phyloP scores from a whole-genome alignment of 2,888 invertebrate genomes.

The Lepidochrysops patricia region DNA sequence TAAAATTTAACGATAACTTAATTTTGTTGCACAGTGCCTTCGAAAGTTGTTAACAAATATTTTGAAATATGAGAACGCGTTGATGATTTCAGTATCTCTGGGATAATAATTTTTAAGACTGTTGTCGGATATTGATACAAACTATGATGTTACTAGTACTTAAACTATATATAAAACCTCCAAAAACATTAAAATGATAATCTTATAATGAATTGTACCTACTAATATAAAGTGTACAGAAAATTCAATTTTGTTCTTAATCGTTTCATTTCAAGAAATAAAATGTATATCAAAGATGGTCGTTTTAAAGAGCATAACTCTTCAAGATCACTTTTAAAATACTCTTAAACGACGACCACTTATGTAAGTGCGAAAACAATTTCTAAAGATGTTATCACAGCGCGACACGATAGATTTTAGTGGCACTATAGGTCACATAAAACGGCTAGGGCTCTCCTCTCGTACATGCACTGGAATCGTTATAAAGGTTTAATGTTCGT shows the following conservation, averaged over 20 bases:
- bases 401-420: conserved; percentile 30
- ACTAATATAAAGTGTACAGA: no score
- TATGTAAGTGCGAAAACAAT: conserved; percentile 16
- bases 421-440: conserved; percentile 58
- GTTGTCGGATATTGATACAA: no score
- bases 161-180: no score
- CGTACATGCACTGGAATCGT: conserved; percentile 73
- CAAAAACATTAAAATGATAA: no score
- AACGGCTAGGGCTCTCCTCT: conserved; percentile 58
- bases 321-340: background rate
- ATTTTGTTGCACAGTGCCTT: background rate
- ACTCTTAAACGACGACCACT: background rate
- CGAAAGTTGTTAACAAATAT: background rate
- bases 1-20: conserved; percentile 1
- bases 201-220: no score
- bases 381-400: conserved; percentile 24
- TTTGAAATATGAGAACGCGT: background rate
- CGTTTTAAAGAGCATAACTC: no score
- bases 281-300: background rate
- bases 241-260: no score
- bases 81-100: background rate
- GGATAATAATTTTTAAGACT: background rate
- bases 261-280: no score
- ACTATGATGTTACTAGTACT: no score
- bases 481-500: conserved; percentile 72